Evolutionary conservation across 2,888 invertebrate species (phyloP).

Genomic region (Parapristionchus giblindavisi): DNA sequence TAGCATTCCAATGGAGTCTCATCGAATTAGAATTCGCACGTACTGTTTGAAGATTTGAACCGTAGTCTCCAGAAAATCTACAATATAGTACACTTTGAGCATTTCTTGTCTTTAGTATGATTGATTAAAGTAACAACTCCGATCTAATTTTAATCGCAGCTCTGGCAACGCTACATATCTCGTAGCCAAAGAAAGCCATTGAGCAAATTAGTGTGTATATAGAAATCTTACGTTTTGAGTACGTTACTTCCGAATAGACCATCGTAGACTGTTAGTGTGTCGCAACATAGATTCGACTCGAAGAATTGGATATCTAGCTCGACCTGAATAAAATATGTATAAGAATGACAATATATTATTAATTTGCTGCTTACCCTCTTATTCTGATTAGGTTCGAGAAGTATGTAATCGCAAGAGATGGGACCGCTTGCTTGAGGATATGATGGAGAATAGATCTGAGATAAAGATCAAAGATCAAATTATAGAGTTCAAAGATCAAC

Average conservation of each 20-base stretch:
- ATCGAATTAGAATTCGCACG: conserved; percentile 13
- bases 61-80: conserved; percentile 14
- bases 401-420: conserved; percentile 13
- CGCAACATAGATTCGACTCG: conserved; percentile 31
- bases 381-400: conserved; percentile 14
- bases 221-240: conserved; percentile 27
- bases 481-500: background rate
- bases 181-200: no score
- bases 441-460: conserved; percentile 28
- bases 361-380: conserved; percentile 9
- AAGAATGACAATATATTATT: background rate
- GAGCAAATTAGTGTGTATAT: no score
- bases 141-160: no score
- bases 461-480: no score
- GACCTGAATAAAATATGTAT: background rate
- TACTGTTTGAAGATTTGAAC: background rate
- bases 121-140: no score
- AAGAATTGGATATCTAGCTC: conserved; percentile 17
- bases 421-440: conserved; percentile 6
- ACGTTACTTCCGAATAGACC: conserved; percentile 23
- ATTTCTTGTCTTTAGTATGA: no score
- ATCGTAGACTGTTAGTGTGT: conserved; percentile 25
- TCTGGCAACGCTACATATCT: no score
- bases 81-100: no score
- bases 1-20: conserved; percentile 14